Evolutionary conservation across 2,888 invertebrate genomes (phyloP), one percentile per base, ranked within the genome.

Genomic region (Standfussiana lucernea): DNA sequence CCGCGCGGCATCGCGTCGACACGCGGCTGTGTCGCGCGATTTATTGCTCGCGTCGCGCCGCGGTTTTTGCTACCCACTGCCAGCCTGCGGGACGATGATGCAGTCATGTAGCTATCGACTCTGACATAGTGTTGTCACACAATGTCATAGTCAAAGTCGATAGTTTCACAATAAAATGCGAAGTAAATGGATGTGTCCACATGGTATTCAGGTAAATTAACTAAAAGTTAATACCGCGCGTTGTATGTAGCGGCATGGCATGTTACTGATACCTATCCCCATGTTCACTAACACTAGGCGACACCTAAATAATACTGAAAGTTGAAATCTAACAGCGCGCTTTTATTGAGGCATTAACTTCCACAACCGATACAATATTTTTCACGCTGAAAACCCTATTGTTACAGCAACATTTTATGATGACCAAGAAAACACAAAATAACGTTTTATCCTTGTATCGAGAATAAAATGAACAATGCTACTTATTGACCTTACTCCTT

Each of bases 1-100:
- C 65, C 72, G 82, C 76, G 75, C 72, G 56, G 82, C 73, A 69
- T 45, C 77, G 83, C 76, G 77, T 56, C 86, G 77, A 86, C 76
- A 69, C 75, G 65, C 62, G 78, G 79, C 50, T 24, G 35, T 68
- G 76, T 53, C 69, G 13, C 28, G 50, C 68, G 76, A 85, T 85
- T 85, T 87, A 85, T 81, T 37, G 66, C 64, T 24, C 73, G 72
- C 79, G 50, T 35, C 73, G 15, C 47, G 72, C 56, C 70, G 86
- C 84, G 86, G 84, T 86, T 86, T 84, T 32, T 66, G 72, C 68
- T 61, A 72, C 68, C 40, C 5, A 59, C 56, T 24, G 56, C 59
- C 18, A 32, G 37, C 28, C 32, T 21, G 74, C 32, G 73, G 67
- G 47, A 32, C 15, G 79, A 50, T 62, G 72, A 75, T 66, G 37